Evolutionary conservation across 2,797 vertebrate genomes (phyloP).

Genomic region (Cuculus canorus): DNA sequence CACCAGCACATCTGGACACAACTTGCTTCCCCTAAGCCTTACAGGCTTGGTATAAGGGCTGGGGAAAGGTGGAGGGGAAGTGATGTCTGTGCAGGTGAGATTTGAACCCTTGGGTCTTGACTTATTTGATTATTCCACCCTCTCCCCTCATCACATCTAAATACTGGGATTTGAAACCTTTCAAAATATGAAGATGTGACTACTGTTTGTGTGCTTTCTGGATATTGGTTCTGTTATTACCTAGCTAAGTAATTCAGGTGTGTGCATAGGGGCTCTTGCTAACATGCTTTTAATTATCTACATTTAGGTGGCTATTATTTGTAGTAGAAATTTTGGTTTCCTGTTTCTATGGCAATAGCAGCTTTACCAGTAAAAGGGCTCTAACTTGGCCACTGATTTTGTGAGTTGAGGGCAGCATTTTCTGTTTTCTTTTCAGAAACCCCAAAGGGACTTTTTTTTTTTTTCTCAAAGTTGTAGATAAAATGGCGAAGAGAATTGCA

Average conservation of each 20-base stretch:
- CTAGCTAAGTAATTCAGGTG: background rate
- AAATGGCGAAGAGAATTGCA: background rate
- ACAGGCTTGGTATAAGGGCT: background rate
- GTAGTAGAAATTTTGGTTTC: background rate
- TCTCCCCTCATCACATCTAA: background rate
- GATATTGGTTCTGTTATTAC: background rate
- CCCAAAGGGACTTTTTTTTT: background rate
- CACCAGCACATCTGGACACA: fast-evolving
- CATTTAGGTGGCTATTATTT: background rate
- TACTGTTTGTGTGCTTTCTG: background rate
- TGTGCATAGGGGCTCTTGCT: background rate
- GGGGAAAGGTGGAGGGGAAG: background rate
- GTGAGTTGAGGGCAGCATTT: background rate
- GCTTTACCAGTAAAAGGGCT: background rate
- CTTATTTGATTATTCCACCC: background rate
- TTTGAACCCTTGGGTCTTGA: background rate
- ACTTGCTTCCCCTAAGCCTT: background rate
- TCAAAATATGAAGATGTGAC: background rate
- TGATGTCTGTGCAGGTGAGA: background rate
- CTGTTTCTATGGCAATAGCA: background rate
- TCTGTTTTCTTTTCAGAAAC: background rate
- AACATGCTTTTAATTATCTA: background rate
- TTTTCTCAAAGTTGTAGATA: background rate
- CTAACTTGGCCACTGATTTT: background rate
- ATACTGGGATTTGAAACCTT: background rate